Evolutionary conservation across 2,113 vertebrate genomes (phyloP), one percentile per base, ranked within the genome.

Genomic region (Rhynchomys soricoides): DNA sequence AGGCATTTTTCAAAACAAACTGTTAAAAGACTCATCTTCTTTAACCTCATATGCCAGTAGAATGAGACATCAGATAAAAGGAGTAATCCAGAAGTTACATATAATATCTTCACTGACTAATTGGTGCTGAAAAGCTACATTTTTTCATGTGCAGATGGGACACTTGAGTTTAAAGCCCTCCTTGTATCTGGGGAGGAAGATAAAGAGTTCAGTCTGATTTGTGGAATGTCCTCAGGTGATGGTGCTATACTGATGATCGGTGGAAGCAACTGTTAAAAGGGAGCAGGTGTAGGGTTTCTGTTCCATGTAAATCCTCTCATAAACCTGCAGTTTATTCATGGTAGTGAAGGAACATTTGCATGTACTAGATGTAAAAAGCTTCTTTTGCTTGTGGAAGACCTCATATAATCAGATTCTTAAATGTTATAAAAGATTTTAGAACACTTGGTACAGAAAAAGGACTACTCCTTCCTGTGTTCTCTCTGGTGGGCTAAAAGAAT

Each of bases 191-290:
- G 37, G 1, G 17, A 21, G 10, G 24, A 64, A 19, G 48, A 24
- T 45, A 9, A 1, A 21, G 1, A 17, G 68, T 16, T 22, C 5
- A 6, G 24, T 45, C 7, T 0, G 2, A 1, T 0, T 21, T 37
- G 26, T 85, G 48, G 45, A 90, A 89, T 34, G 0, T 57, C 86
- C 45, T 62, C 10, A 90, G 43, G 21, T 95, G 94, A 52, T 43
- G 94, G 77, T 93, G 86, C 64, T 57, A 96, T 5, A 96, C 91
- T 12, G 97, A 96, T 11, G 95, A 95, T 62, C 95, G 92, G 73
- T 73, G 52, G 73, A 73, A 95, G 17, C 85, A 1, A 29, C 3
- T 37, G 6, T 40, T 26, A 57, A 81, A 93, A 19, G 15, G 37
- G 37, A n/a, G 5, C 92, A 91, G 2, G 0, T 31, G 0, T 81